A percentile compares a stretch with the other conserved stretches of the same genome.
Evolutionary conservation across 2,113 vertebrate species (phyloP).

Genomic region (Heliornis fulica): DNA sequence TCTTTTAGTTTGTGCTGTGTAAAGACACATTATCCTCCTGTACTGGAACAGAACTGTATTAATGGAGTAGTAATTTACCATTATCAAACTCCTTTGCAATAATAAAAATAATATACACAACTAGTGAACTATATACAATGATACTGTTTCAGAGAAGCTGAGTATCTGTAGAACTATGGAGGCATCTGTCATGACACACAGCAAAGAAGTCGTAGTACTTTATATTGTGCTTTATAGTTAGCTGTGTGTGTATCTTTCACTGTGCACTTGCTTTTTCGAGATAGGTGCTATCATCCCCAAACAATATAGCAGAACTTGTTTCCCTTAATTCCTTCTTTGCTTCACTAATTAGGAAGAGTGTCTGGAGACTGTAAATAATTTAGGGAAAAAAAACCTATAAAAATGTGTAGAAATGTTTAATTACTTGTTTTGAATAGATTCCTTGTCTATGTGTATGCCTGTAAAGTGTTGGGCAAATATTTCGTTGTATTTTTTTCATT

Average conservation of each 20-base stretch:
- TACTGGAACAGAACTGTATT: not conserved
- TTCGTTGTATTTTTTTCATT: not conserved
- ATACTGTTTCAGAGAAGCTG: not conserved
- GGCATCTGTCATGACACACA: not conserved
- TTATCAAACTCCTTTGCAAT: not conserved
- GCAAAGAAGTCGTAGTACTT: not conserved
- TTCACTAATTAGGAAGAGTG: not conserved
- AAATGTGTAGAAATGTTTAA: not conserved
- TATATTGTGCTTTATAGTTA: not conserved
- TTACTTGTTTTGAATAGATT: not conserved
- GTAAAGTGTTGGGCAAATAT: not conserved
- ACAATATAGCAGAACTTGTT: not conserved
- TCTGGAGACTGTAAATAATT: not conserved
- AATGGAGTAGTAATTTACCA: not conserved
- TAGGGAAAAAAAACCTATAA: not conserved
- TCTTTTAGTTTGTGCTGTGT: not conserved
- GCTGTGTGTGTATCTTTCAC: not conserved
- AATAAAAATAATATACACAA: not conserved
- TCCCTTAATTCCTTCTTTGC: not conserved
- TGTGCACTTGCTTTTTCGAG: not conserved
- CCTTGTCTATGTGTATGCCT: not conserved
- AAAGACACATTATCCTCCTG: not conserved
- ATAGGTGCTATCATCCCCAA: not conserved
- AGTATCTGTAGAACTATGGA: not conserved
- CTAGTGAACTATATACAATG: not conserved